Evolutionary conservation across 2,888 invertebrate genomes (phyloP).

Genomic region (Sepioteuthis lessoniana): DNA sequence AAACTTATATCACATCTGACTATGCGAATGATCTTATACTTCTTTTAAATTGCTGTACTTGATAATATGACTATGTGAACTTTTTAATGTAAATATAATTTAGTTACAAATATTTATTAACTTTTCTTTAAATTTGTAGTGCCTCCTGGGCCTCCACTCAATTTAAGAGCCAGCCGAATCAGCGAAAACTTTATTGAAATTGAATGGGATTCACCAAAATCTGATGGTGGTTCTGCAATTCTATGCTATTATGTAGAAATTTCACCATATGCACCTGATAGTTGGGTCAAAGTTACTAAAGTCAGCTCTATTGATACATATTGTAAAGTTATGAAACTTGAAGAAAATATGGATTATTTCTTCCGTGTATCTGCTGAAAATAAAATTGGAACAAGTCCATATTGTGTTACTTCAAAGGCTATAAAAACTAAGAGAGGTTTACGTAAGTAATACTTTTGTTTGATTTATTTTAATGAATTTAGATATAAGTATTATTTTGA

Average conservation of each 20-base stretch:
- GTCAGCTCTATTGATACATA: constrained; percentile 52
- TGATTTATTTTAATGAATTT: background rate
- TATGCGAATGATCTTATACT: too few species aligned
- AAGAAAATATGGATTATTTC: constrained; percentile 80
- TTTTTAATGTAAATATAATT: too few species aligned
- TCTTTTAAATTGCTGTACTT: too few species aligned
- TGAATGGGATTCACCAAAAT: constrained; percentile 72
- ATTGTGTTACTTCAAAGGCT: constrained; percentile 49
- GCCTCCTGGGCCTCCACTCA: constrained; percentile 68
- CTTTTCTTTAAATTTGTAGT: constrained; percentile 61
- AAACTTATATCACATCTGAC: too few species aligned
- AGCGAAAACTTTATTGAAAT: constrained; percentile 61
- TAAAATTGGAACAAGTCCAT: constrained; percentile 85
- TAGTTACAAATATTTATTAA: too few species aligned
- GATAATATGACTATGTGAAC: too few species aligned
- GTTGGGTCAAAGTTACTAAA: constrained; percentile 53
- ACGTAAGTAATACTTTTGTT: constrained; percentile 50
- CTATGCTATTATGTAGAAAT: constrained; percentile 59
- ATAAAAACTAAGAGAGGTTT: constrained; percentile 52
- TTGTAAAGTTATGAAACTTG: constrained; percentile 59
- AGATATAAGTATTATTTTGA: too few species aligned
- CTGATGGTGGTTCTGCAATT: constrained; percentile 66
- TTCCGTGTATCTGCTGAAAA: constrained; percentile 90
- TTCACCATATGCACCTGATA: constrained; percentile 50
- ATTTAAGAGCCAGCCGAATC: constrained; percentile 65